These are phyloP conservation scores for Heliothis subflexa DNA, from an alignment of 1,140 invertebrate species.

Conservation along the genomic window DNA sequence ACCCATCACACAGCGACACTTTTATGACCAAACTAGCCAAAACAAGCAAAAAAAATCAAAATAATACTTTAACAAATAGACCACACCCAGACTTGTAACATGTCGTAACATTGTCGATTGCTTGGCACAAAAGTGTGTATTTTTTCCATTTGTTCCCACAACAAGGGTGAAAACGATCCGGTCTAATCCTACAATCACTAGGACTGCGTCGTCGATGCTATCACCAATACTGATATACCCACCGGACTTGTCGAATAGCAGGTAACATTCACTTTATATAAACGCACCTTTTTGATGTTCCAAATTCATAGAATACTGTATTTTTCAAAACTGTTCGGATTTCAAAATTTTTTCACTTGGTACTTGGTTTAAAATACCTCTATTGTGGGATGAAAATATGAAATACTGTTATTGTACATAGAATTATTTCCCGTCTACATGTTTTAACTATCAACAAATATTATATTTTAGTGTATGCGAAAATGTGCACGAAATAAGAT, in stretches of 20 bases:
- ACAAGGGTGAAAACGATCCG: slow-evolving; percentile 84
- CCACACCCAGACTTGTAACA: slow-evolving; percentile 42
- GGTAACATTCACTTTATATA: slow-evolving; percentile 86
- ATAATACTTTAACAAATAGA: slow-evolving; percentile 18
- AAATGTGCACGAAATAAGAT: slow-evolving; percentile 19
- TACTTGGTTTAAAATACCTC: too few relatives aligned
- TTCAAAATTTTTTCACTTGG: not conserved
- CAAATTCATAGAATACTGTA: slow-evolving; percentile 57
- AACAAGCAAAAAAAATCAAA: slow-evolving; percentile 7
- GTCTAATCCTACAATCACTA: slow-evolving; percentile 85
- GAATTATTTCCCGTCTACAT: not conserved
- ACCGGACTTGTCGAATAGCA: slow-evolving; percentile 90
- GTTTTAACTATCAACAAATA: not conserved
- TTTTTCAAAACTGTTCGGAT: slow-evolving; percentile 34
- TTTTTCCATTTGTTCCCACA: slow-evolving; percentile 63
- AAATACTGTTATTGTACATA: not conserved
- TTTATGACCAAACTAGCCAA: slow-evolving; percentile 24
- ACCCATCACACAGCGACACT: slow-evolving; percentile 18
- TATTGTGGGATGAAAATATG: not conserved
- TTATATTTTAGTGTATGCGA: not conserved
- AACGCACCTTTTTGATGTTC: slow-evolving; percentile 27
- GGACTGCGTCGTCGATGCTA: slow-evolving; percentile 89
- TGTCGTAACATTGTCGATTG: slow-evolving; percentile 59
- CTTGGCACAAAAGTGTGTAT: slow-evolving; percentile 78
- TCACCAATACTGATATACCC: slow-evolving; percentile 92